These are phyloP conservation scores for Neogobius melanostomus DNA, from an alignment of 2,113 vertebrate species.

Conservation along the genomic window DNA sequence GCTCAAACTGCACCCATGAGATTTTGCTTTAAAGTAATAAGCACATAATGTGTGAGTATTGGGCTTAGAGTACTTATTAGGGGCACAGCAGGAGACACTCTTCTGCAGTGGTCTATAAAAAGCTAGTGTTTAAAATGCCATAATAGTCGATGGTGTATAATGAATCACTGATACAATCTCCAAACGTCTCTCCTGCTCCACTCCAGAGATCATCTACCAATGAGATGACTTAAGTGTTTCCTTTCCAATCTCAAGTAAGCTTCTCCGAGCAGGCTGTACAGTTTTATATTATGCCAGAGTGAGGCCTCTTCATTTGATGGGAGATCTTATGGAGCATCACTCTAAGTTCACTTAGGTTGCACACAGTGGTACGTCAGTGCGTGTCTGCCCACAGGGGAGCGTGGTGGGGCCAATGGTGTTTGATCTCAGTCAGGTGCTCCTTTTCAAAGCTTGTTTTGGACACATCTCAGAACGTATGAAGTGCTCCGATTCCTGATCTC, in stretches of 20 bases:
- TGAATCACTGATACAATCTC: constrained; percentile 16
- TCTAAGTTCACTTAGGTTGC: not conserved
- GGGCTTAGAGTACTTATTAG: constrained; percentile 11
- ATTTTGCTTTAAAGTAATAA: constrained; percentile 6
- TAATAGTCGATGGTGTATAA: constrained; percentile 15
- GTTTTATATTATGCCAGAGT: constrained; percentile 36
- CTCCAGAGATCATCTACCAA: constrained; percentile 31
- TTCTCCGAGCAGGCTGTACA: constrained; percentile 39
- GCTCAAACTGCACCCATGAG: not conserved
- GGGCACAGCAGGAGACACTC: not conserved
- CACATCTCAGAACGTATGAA: constrained; percentile 21
- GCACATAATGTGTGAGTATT: constrained; percentile 8
- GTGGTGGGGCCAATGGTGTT: constrained; percentile 21
- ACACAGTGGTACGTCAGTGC: constrained; percentile 2
- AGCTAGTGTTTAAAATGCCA: constrained; percentile 18
- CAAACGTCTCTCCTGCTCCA: constrained; percentile 2
- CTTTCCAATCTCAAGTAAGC: constrained; percentile 57
- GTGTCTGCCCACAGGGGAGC: constrained; percentile 7
- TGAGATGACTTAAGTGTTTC: constrained; percentile 47
- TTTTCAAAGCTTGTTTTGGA: constrained; percentile 17
- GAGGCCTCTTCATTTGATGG: constrained; percentile 5
- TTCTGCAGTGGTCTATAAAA: not conserved
- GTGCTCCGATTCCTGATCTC: constrained; percentile 9
- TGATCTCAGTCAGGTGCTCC: constrained; percentile 37
- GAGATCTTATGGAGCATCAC: not conserved